Base-by-base conservation (phyloP, 1,140 invertebrate genomes). In the Reticulitermes speratus region DNA sequence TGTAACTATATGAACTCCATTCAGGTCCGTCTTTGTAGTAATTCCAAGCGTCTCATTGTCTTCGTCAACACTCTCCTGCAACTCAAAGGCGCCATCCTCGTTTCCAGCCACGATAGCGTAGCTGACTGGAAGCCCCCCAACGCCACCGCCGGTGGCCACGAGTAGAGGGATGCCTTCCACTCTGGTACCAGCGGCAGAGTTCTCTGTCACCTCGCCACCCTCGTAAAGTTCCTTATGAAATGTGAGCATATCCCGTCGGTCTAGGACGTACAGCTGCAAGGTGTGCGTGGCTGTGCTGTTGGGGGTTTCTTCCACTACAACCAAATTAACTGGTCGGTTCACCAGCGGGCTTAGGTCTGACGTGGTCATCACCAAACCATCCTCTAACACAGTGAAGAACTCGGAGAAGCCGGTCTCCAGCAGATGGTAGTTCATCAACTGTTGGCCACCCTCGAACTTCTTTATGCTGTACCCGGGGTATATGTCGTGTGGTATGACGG, bases 281-380 rank as follows among this genome's bases (percentile, higher is more conserved):
- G 95, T 94, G 90, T 97, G 96, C 3, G 96, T 96, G 25, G 95
- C 93, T 52, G 95, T 97, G 81, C 93, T 93, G 89, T 97, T 97
- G 2, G 94, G 93, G 14, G 95, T 94, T 87, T 97, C 95, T 89
- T 97, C 96, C 23, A 97, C 91, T 0, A 98, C 94, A 16, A 97
- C 93, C 30, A 98, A 92, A 88, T 96, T 95, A 14, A 98, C 94
- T 0, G 96, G 95, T 82, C 94, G 93, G 89, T 97, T 95, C 45
- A 97, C 93, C n/a, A 98, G 90, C 9, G 96, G 95, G 44, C 94
- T 93, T 9, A 97, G 91, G 88, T 97, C 96, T 6, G 96, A 94
- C 5, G 96, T 97, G 30, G 96, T 97, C 96, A 98, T 98, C 16
- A 98, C 94, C 82, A 97, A 93, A 44, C 97, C 97, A 90, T 97